phyloP scores from a whole-genome alignment of 2,113 vertebrate genomes.

The Pardalotus punctatus region DNA sequence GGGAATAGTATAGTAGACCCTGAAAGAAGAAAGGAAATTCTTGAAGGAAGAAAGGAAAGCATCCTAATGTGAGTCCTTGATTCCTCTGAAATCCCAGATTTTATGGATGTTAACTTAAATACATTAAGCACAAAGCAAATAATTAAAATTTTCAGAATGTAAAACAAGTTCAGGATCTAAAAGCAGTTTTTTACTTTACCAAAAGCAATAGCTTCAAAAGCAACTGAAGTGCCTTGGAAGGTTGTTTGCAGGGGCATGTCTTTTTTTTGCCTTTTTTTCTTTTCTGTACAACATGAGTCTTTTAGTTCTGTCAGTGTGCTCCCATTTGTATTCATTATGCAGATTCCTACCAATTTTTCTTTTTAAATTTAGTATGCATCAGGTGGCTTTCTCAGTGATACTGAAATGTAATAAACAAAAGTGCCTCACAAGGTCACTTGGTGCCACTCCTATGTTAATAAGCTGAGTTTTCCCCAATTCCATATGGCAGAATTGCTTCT shows the following conservation, averaged over 20 bases:
- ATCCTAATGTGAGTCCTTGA: not conserved
- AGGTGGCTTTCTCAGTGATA: not conserved
- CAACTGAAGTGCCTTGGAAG: not conserved
- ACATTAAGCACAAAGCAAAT: not conserved
- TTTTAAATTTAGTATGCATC: not conserved
- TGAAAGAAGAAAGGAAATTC: not conserved
- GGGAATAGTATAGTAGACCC: not conserved
- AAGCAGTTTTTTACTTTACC: not conserved
- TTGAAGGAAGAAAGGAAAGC: not conserved
- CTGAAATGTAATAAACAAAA: not conserved
- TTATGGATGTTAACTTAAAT: not conserved
- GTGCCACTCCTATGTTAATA: not conserved
- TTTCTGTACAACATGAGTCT: not conserved
- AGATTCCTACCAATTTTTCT: not conserved
- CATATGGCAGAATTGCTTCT: not conserved
- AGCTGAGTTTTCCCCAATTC: not conserved
- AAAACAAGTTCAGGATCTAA: not conserved
- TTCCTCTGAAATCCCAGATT: not conserved
- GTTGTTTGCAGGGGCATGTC: not conserved
- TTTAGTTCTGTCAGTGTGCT: not conserved
- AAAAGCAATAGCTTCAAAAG: not conserved
- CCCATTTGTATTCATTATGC: not conserved
- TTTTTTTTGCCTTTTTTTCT: not conserved
- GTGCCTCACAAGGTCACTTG: not conserved
- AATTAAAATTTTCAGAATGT: not conserved